Base-by-base conservation (phyloP, 2,113 vertebrate species). In the Emberiza fucata region DNA sequence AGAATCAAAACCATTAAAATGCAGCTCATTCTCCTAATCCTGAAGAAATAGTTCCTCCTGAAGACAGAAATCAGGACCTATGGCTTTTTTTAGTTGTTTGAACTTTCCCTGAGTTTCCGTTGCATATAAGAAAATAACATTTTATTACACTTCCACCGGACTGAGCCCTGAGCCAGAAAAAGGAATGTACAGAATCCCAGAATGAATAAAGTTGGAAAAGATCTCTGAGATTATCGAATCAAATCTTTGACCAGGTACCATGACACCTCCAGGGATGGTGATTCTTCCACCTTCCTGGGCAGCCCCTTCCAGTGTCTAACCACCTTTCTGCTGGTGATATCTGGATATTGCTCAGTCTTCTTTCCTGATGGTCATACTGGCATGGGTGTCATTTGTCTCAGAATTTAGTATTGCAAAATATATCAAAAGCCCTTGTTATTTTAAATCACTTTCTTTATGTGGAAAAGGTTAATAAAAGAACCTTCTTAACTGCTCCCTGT, bases 1-100 rank as follows among this genome's bases (percentile, higher is more conserved):
- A 78, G 44, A 44, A 25, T 8, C 1, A 2, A 75, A 85, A n/a
- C 22, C n/a, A 2, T 7, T 23, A 20, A 71, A 50, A n/a, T 9
- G 14, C 23, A 56, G 44, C 16, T 71, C 14, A 40, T 19, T 76
- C 17, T 42, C 22, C 8, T 31, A 12, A 40, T 7, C 4, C 50
- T 40, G 71, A 93, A 79, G 78, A 80, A 87, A 64, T 8, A 78
- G 81, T 81, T 88, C 81, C 88, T 95, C 88, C 81, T n/a, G 44
- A 92, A 87, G 75, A 81, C 78, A 91, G 33, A 78, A 75, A 14
- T 1, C 6, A n/a, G 56, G 13, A 72, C 51, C n/a, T 44, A 63
- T 29, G 65, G 21, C 40, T 76, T 22, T 75, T 75, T 35, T 10
- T 9, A 50, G n/a, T 6, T 47, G 14, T 6, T 51, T 23, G 19